Evolutionary conservation across 1,140 invertebrate species (phyloP), one percentile per base, ranked within the genome.

Genomic region (Luehdorfia chinensis): DNA sequence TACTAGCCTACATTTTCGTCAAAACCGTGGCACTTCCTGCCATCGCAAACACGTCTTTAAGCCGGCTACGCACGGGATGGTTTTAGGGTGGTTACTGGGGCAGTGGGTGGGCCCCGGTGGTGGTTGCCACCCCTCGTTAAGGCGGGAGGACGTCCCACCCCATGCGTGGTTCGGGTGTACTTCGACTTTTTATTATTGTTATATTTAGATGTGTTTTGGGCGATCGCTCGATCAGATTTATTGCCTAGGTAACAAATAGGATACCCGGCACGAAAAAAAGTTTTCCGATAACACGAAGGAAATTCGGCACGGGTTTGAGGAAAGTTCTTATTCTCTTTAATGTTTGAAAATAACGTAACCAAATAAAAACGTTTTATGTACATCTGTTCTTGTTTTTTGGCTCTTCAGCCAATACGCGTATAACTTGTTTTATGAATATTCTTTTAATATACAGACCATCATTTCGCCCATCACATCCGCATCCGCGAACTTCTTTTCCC

Each of bases 91-190:
- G 23, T 16, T 9, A 34, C 15, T 34, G 33, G 33, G 23, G 1
- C 25, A 25, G 25, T 11, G 50, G 45, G 39, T 30, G 39, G 44
- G 14, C 13, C 25, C 9, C 34, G 34, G 45, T 33, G n/a, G n/a
- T n/a, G n/a, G 25, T 23, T n/a, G 23, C 36, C 55, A 44, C 55
- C 55, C 47, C 19, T 45, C 47, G 25, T 50, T 46, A 33, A 13
- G 19, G 15, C 8, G 18, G 25, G 15, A 21, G 6, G 23, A 27
- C 36, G 47, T 33, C 5, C 48, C 45, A 45, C 55, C 49, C 55
- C 27, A 16, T 41, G 52, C 52, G 41, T 39, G 33, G 47, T 39
- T 37, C 53, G 52, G 19, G 18, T 11, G 27, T 43, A 23, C 36
- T 23, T 43, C 36, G 13, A 27, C 14, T 16, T 43, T 27, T 27